phyloP scores from a whole-genome alignment of 2,113 vertebrate species.

The Noctilio leporinus region DNA sequence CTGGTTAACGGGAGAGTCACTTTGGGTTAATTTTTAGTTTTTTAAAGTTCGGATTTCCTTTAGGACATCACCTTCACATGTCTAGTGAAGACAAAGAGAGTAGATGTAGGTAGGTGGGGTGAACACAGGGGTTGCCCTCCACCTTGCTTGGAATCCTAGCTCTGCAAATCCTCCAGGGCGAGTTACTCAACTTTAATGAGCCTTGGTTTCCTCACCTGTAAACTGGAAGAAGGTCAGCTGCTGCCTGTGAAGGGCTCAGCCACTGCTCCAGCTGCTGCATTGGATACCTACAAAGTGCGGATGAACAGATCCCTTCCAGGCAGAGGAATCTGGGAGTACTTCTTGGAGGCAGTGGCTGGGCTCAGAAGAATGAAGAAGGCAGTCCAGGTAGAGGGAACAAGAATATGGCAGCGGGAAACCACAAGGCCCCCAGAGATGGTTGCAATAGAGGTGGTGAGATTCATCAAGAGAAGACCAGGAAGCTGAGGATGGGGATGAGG shows the following conservation, averaged over 20 bases:
- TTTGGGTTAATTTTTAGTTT: not conserved
- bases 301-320: not conserved
- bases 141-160: not conserved
- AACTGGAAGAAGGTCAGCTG: not conserved
- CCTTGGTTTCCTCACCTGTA: not conserved
- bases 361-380: not conserved
- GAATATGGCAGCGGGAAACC: not conserved
- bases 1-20: not conserved
- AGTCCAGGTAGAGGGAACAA: not conserved
- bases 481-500: not conserved
- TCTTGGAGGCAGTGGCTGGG: not conserved
- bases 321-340: not conserved
- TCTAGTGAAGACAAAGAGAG: not conserved
- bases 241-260: accelerated
- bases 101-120: accelerated
- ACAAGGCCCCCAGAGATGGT: not conserved
- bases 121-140: no score
- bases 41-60: not conserved
- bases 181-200: not conserved
- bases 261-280: not conserved
- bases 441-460: not conserved
- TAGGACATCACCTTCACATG: not conserved
- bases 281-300: not conserved
- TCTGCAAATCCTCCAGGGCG: not conserved
- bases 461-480: not conserved